Percentiles rank a stretch among this genome's conserved stretches.
These are phyloP conservation scores for Amblyopsis rosae DNA, from an alignment of 2,113 vertebrate genomes.

Conservation along the genomic window DNA sequence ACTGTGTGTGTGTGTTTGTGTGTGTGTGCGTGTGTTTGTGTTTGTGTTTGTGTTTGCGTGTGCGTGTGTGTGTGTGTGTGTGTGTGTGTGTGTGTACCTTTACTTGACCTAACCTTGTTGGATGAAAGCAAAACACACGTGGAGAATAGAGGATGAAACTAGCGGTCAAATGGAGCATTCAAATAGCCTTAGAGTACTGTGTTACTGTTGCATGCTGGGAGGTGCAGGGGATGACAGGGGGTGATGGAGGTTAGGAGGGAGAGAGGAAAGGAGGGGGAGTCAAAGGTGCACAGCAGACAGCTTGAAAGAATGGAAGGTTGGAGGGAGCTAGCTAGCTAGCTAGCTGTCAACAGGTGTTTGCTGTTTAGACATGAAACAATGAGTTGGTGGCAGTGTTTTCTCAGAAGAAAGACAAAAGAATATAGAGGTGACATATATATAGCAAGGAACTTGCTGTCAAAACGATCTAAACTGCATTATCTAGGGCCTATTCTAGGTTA, in stretches of 20 bases:
- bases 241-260: constrained; percentile 28
- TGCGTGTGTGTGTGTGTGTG: constrained; percentile 45
- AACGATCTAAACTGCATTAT: no score
- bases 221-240: constrained; percentile 18
- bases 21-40: constrained; percentile 17
- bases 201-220: constrained; percentile 13
- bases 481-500: no score
- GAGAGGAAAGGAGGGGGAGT: not conserved
- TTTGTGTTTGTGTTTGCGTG: constrained; percentile 13
- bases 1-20: constrained; percentile 46
- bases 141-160: constrained; percentile 30
- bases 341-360: not conserved
- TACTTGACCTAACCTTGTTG: not conserved
- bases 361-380: not conserved
- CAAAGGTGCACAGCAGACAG: not conserved
- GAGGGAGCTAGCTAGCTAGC: not conserved
- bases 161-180: constrained; percentile 59
- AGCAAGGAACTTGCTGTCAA: no score
- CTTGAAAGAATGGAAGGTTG: not conserved
- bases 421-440: no score
- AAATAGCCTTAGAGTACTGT: constrained; percentile 59
- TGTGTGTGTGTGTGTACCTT: constrained; percentile 28
- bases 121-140: not conserved
- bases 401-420: no score
- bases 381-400: not conserved